Base-by-base conservation (phyloP, 2,113 vertebrate genomes). In the Oncorhynchus masou region DNA sequence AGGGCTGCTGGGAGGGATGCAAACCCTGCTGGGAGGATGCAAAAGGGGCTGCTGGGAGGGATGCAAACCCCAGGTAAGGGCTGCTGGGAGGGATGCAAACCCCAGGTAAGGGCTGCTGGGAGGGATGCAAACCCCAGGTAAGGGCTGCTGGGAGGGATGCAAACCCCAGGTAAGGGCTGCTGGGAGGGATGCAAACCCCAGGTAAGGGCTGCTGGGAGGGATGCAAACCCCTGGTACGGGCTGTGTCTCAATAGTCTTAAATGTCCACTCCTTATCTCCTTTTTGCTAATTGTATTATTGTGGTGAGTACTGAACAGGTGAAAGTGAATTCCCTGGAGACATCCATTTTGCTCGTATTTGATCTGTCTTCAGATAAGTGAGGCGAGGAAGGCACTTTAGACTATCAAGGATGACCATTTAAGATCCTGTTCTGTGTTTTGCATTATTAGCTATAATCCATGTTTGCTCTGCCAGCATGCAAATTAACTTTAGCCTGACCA, bases 61-160 rank as follows among this genome's bases (percentile, higher is more conserved):
- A 77, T 2, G 77, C 87, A 76, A 82, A 94, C 78, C 72, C 81
- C 74, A 93, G 93, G 95, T 97, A 88, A 9, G 8, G 34, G 34
- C 34, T 39, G 51, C 76, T 29, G 73, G 62, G n/a, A 67, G 22
- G 6, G 70, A 77, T 2, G 77, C 87, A 77, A 82, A 94, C 78
- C 72, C 81, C 74, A 93, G 93, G 95, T 97, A 88, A 9, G 7
- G 8, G 34, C 34, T 39, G 51, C 76, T 29, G 73, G 62, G n/a
- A 67, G 24, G 6, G 70, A 77, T 2, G 77, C 87, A 77, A 82
- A 94, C 77, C 72, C 81, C 74, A 93, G 93, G 95, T 97, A 88
- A 9, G 34, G 34, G 34, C 34, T 39, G 51, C 76, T 29, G 73
- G 62, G n/a, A 67, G 24, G 6, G 70, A 77, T 2, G 77, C 87